phyloP scores from a whole-genome alignment of 2,113 vertebrate genomes.

The Saguinus midas region DNA sequence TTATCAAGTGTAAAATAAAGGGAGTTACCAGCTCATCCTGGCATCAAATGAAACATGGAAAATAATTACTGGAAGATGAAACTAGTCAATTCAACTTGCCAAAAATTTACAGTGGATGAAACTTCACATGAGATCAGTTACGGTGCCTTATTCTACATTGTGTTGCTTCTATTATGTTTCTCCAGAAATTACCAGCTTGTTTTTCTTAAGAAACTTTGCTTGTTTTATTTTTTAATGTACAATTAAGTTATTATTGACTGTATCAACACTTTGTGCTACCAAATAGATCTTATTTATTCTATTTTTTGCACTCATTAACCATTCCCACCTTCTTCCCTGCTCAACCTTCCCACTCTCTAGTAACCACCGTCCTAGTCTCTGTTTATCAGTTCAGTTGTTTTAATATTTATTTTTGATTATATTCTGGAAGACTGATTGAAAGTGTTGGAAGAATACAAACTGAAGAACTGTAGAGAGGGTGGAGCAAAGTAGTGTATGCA shows the following conservation, averaged over 20 bases:
- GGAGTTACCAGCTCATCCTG: not conserved
- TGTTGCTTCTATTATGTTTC: not conserved
- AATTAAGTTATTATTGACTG: not conserved
- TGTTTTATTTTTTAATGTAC: not conserved
- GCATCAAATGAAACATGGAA: not conserved
- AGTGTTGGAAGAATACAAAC: not conserved
- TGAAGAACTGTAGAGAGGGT: not conserved
- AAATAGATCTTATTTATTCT: too few species aligned
- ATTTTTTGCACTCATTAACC: too few species aligned
- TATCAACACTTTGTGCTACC: not conserved
- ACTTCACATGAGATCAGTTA: not conserved
- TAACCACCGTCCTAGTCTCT: too few species aligned
- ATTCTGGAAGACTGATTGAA: not conserved
- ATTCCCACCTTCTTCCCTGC: too few species aligned
- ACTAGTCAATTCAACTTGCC: not conserved
- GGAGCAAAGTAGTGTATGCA: not conserved
- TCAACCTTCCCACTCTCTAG: too few species aligned
- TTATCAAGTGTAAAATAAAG: not conserved
- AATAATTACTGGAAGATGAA: not conserved
- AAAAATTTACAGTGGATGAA: not conserved
- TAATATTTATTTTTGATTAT: not conserved
- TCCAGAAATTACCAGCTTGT: not conserved
- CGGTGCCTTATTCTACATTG: not conserved
- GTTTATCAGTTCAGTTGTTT: too few species aligned
- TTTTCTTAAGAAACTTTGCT: not conserved